These are phyloP conservation scores for Macrophya alboannulata DNA, from an alignment of 2,888 invertebrate species.

Conservation along the genomic window DNA sequence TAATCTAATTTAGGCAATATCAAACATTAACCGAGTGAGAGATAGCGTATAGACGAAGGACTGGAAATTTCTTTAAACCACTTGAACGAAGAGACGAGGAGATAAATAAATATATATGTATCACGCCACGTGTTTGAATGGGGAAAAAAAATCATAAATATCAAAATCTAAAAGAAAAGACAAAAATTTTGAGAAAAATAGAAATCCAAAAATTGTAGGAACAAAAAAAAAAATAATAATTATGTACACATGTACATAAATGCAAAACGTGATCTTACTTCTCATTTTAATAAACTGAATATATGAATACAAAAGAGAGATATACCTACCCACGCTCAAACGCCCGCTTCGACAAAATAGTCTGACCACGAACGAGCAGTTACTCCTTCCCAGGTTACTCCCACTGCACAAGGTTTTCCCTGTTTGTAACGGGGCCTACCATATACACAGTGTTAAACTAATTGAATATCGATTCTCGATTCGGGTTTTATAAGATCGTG, in stretches of 20 bases:
- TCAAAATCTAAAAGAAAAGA: neutral
- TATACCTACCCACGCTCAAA: neutral
- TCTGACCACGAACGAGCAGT: conserved; percentile 24
- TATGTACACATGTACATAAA: neutral
- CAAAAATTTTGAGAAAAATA: neutral
- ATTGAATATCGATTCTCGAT: conserved; percentile 21
- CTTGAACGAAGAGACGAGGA: neutral
- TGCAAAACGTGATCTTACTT: neutral
- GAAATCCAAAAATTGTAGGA: neutral
- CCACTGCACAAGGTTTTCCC: conserved; percentile 9
- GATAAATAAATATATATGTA: neutral
- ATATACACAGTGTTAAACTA: neutral
- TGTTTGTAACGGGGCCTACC: neutral
- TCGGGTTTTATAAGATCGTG: neutral
- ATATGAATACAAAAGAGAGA: neutral
- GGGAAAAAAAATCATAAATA: neutral
- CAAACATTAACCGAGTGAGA: neutral
- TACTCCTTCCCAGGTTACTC: neutral
- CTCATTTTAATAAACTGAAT: conserved; percentile 16
- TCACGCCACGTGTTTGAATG: neutral
- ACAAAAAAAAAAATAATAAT: neutral
- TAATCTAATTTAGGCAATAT: conserved; percentile 10
- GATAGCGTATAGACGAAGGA: neutral
- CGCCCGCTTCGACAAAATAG: neutral
- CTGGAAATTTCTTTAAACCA: neutral